Percentiles rank a stretch among this genome's conserved stretches.
These are phyloP conservation scores for Stomatorhinus ivindoensis DNA, from an alignment of 2,113 vertebrate genomes.

Conservation along the genomic window DNA sequence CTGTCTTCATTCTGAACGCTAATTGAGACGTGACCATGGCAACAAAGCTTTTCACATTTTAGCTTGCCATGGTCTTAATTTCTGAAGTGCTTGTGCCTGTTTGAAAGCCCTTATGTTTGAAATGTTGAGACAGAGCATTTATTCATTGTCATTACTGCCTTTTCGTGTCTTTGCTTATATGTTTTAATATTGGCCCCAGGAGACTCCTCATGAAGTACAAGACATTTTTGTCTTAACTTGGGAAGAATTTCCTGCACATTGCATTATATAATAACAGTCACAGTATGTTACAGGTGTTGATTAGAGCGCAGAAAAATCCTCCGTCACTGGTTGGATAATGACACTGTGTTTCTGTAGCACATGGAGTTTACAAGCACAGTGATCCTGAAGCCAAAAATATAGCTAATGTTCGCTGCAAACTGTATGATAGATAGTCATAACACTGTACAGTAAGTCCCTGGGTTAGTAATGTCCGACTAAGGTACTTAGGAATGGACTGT, in stretches of 20 bases:
- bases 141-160: background rate
- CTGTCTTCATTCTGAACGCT: slow-evolving; percentile 2
- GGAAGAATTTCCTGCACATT: background rate
- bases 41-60: slow-evolving; percentile 20
- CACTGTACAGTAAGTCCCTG: background rate
- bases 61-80: slow-evolving; percentile 8
- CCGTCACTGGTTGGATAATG: background rate
- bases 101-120: slow-evolving; percentile 14
- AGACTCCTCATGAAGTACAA: background rate
- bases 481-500: background rate
- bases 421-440: background rate
- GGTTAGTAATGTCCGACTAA: background rate
- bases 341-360: background rate
- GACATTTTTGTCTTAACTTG: background rate
- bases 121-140: background rate
- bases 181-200: background rate
- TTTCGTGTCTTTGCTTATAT: slow-evolving; percentile 1
- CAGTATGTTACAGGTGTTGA: background rate
- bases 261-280: background rate
- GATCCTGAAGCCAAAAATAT: background rate
- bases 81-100: slow-evolving; percentile 15
- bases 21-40: slow-evolving; percentile 15
- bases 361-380: background rate
- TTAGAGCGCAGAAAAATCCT: background rate
- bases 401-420: background rate